phyloP scores from a whole-genome alignment of 2,888 invertebrate genomes.

The Oscheius sp. region DNA sequence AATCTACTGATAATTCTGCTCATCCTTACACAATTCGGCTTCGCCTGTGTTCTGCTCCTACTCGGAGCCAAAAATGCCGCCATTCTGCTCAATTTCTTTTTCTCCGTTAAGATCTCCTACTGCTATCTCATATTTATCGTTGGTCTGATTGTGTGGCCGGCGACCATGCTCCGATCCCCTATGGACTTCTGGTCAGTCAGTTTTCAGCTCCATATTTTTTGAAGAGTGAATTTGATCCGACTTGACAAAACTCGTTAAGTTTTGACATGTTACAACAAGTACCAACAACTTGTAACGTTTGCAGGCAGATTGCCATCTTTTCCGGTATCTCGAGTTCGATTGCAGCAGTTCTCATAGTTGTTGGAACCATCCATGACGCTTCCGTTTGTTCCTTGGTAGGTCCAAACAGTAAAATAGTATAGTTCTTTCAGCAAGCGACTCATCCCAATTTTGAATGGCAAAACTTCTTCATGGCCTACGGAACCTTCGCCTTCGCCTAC shows the following conservation, averaged over 20 bases:
- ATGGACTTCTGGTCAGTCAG: constrained; percentile 48
- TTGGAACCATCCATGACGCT: constrained; percentile 47
- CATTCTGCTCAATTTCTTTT: constrained; percentile 51
- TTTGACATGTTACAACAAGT: too few relatives aligned
- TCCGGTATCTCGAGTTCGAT: constrained; percentile 45
- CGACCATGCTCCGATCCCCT: constrained; percentile 50
- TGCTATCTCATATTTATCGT: constrained; percentile 51
- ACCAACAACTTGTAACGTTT: too few relatives aligned
- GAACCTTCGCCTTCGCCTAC: constrained; percentile 50
- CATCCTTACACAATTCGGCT: constrained; percentile 49
- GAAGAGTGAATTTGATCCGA: too few relatives aligned
- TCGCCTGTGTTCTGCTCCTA: constrained; percentile 47
- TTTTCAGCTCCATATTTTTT: too few relatives aligned
- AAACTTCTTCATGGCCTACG: constrained; percentile 48
- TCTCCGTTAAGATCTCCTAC: constrained; percentile 42
- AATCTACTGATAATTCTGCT: constrained; percentile 45
- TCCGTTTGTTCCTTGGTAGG: constrained; percentile 40
- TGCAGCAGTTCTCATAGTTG: constrained; percentile 41
- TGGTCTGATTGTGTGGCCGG: constrained; percentile 47
- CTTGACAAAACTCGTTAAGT: too few relatives aligned
- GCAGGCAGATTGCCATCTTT: constrained; percentile 46
- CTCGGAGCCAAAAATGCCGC: constrained; percentile 51
- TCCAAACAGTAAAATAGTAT: background rate
- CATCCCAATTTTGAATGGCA: constrained; percentile 37
- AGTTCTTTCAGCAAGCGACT: background rate